Base-by-base conservation (phyloP, 2,797 vertebrate species). In the Vultur gryphus region DNA sequence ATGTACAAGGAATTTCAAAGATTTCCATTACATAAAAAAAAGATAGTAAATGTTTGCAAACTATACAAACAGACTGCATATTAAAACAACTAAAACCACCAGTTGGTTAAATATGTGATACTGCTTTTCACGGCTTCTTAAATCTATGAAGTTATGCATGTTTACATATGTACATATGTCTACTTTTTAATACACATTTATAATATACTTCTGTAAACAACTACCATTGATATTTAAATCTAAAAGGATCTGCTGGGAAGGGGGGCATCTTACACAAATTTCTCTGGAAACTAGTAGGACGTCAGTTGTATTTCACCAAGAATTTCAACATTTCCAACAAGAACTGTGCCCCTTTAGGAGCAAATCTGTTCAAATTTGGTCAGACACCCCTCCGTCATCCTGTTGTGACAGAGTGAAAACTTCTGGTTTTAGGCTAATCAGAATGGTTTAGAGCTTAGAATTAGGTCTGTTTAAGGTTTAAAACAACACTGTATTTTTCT, bases 21-120 rank as follows among this genome's bases (percentile, higher is more conserved):
- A 43, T 65, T 7, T 39, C 33, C 6, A 2, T 79, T 70, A 58
- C 25, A 13, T 46, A 25, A 72, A 64, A 77, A 66, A 48, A 75
- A 48, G 13, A 39, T 11, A 25, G 8, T 20, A 64, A 64, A 85
- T 0, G 0, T 66, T 76, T 73, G 48, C 39, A 67, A 87, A 65
- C 26, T 37, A 14, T 55, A 37, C 31, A 41, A 33, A 49, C 29
- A 43, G 46, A 11, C 18, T 76, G 23, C 21, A 13, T 76, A 21
- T 78, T 82, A 65, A 82, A 90, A 51, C n/a, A 62, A 19, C 15
- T 49, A 52, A 92, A 59, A 2, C 2, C 7, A 43, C 5, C 11
- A 41, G 25, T 20, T 1, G 0, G 33, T 51, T 81, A 44, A 90
- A 64, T 31, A 13, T 0, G 2, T 29, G 11, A 46, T 28, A 31